Base-by-base conservation (phyloP, 1,140 invertebrate genomes). In the Sarcophaga bullata region DNA sequence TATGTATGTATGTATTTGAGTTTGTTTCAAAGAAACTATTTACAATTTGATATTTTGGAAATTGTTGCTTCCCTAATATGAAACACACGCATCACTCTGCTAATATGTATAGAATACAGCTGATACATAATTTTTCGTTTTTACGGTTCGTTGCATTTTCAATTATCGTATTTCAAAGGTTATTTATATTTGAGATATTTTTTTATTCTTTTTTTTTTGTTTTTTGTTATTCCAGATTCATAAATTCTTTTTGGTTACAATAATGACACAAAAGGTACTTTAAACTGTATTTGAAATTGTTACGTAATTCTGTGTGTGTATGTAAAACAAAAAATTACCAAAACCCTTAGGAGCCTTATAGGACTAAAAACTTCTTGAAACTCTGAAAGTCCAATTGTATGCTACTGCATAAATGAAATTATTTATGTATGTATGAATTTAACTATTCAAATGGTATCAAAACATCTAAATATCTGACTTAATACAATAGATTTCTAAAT, bases 91-190 rank as follows among this genome's bases (percentile, higher is more conserved):
- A 37, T 37, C 25, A 2, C 25, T 4, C 25, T 68, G 62, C 62
- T 68, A 25, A 68, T 25, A 68, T 68, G n/a, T n/a, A n/a, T n/a
- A n/a, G n/a, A 68, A 68, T 68, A 25, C n/a, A 17, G 17, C n/a
- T 68, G 62, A 68, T 68, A 68, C 10, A 68, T 25, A 68, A 25
- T 68, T 25, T 68, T 58, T 68, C 62, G 62, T 68, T 68, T 68
- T 68, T n/a, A 68, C n/a, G 62, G 62, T 68, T 68, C 62, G 62
- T 68, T 68, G 62, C 62, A 68, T 68, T 68, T 68, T 68, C 62
- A 68, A 68, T 68, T 68, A 68, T 68, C 62, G 62, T 68, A 68
- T 68, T 68, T 68, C 17, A 68, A 68, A 68, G n/a, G n/a, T 68
- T 68, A 19, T 68, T 19, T 68, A 68, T 25, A 19, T 62, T 62